Percentiles rank a stretch among this genome's conserved stretches.
These are phyloP conservation scores for Hyla sarda DNA, from an alignment of 2,113 vertebrate genomes.

Conservation along the genomic window DNA sequence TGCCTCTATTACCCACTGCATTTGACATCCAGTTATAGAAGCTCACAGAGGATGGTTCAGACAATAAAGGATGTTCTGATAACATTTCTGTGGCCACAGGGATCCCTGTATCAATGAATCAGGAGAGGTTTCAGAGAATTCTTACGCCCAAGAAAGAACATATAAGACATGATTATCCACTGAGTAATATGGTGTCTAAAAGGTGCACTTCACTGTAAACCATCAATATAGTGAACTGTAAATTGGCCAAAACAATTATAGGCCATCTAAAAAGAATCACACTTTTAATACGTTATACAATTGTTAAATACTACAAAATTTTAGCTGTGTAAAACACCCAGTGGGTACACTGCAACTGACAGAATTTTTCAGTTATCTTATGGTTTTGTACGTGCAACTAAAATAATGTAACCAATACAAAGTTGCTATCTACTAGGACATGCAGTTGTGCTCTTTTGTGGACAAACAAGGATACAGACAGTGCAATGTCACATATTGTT, in stretches of 20 bases:
- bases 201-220: not conserved
- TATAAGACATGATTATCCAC: not conserved
- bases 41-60: conserved; percentile 93
- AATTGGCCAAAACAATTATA: not conserved
- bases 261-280: not conserved
- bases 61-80: conserved; percentile 92
- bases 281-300: too few relatives aligned
- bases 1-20: conserved; percentile 91
- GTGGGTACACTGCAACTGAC: not conserved
- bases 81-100: conserved; percentile 87
- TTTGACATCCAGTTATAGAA: conserved; percentile 99
- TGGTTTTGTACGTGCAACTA: not conserved
- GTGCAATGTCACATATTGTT: conserved; percentile 40
- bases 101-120: conserved; percentile 75
- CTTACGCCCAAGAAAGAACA: conserved; percentile 22
- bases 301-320: not conserved
- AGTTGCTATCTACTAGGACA: not conserved
- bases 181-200: not conserved
- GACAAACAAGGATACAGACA: conserved; percentile 25
- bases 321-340: not conserved
- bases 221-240: not conserved
- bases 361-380: not conserved
- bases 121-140: conserved; percentile 52
- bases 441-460: not conserved
- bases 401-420: conserved; percentile 5